Conservation (phyloP, 2,888 invertebrate genomes). For the Cosmorhoe ocellata region DNA sequence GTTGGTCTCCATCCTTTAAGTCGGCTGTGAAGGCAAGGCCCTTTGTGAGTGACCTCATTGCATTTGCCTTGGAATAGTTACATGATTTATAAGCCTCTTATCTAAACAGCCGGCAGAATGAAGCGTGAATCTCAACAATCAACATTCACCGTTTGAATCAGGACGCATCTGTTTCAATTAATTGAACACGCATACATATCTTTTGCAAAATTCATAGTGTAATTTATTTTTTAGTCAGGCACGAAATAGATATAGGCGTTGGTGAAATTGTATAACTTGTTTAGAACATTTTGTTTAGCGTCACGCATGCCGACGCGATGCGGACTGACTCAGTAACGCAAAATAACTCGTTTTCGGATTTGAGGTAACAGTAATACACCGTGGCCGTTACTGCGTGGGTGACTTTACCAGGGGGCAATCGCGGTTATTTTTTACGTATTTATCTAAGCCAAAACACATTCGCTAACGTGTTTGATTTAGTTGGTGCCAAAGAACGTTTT, state of each 20-base stretch:
- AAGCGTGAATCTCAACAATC: conserved; percentile 52
- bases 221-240: conserved; percentile 7
- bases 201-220: conserved; percentile 15
- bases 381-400: conserved; percentile 70
- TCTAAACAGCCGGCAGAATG: conserved; percentile 61
- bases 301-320: conserved; percentile 34
- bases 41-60: conserved; percentile 77
- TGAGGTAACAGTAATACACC: conserved; percentile 67
- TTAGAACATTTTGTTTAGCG: conserved; percentile 39
- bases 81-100: conserved; percentile 71
- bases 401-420: too few species aligned
- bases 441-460: too few species aligned
- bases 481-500: too few species aligned
- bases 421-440: too few species aligned
- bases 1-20: conserved; percentile 65
- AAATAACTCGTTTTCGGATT: conserved; percentile 69
- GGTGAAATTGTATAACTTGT: conserved; percentile 43
- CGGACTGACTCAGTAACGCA: conserved; percentile 59
- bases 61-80: conserved; percentile 78
- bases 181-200: conserved; percentile 18
- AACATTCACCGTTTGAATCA: conserved; percentile 40
- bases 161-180: conserved; percentile 36
- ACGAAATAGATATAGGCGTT: conserved; percentile 7
- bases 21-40: conserved; percentile 71
- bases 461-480: too few species aligned